Base-by-base conservation (phyloP, 2,888 invertebrate genomes). In the Pharmacophagus antenor region DNA sequence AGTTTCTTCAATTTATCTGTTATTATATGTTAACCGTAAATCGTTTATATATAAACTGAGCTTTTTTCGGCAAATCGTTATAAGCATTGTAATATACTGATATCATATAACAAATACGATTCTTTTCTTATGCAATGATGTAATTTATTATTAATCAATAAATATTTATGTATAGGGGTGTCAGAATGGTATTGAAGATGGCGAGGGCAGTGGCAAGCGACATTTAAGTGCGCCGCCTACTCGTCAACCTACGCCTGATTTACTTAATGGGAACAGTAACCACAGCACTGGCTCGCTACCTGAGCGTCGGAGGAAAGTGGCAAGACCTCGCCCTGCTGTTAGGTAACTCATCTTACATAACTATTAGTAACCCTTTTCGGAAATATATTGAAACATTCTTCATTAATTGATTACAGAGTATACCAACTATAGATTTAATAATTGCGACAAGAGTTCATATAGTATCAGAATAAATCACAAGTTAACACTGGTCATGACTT, bases 221-320 rank as follows among this genome's bases (percentile, higher is more conserved):
- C 78, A 88, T 68, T 65, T 86, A 54, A 89, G 89, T 67, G 90
- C 90, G 63, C 90, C 90, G 59, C 88, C 90, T 49, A 89, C 90
- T 65, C 76, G 90, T 46, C 88, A 86, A 61, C 74, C 87, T 57
- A 90, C 90, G 62, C 90, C 90, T 2, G 90, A 90, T 72, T 69
- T 90, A 66, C 79, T 88, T 64, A 90, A 90, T 68, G 88, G 90
- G 17, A 89, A 90, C 73, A 89, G 89, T 73, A 90, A 90, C 76
- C 89, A 88, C 70, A 90, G 90, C 72, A 88, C 88, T 31, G 83
- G 70, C 58, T 89, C 90, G 52, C 71, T 90, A 71, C 90, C 90
- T 21, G 90, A 89, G 72, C 80, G 89, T n/a, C 73, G 89, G 54
- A 70, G 88, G 63, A 88, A 88, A 65, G 84, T 87, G 61, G 76